Conservation (phyloP, 2,888 invertebrate species). For the Phortica magna region DNA sequence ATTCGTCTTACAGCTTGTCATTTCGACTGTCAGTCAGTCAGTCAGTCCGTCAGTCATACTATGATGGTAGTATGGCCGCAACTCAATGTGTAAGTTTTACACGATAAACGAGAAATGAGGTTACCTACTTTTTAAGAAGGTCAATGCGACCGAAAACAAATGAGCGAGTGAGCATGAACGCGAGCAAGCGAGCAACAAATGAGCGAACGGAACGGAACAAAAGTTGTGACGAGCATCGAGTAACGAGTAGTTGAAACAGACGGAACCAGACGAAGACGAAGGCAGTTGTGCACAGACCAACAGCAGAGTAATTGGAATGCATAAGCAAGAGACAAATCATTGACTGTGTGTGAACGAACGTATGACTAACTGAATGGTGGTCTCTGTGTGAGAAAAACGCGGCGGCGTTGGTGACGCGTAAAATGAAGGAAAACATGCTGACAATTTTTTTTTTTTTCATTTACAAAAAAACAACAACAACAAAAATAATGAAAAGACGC, state of each 20-base stretch:
- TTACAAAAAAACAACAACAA: conserved; percentile 10
- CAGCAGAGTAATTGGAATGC: conserved; percentile 24
- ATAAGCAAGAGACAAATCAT: not conserved
- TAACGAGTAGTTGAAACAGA: conserved; percentile 6
- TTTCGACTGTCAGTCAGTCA: not conserved
- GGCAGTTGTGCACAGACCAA: not conserved
- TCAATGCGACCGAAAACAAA: conserved; percentile 75
- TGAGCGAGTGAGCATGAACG: conserved; percentile 61
- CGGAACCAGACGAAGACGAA: not conserved
- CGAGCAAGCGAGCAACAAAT: conserved; percentile 40
- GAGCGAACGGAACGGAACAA: not conserved
- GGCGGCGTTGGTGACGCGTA: conserved; percentile 12
- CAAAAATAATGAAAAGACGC: conserved; percentile 11
- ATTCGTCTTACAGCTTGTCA: not conserved
- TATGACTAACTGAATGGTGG: too few relatives aligned
- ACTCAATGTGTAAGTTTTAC: conserved; percentile 66
- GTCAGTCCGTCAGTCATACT: not conserved
- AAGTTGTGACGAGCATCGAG: conserved; percentile 28
- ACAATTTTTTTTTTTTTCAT: not conserved
- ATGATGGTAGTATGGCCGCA: not conserved
- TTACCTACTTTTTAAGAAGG: conserved; percentile 77
- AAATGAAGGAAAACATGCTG: conserved; percentile 15
- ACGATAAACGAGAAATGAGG: conserved; percentile 77
- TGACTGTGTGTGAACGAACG: not conserved
- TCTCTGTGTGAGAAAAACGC: conserved; percentile 8